These are phyloP conservation scores for Chloroceryle amazona DNA, from an alignment of 2,797 vertebrate genomes.

Conservation along the genomic window DNA sequence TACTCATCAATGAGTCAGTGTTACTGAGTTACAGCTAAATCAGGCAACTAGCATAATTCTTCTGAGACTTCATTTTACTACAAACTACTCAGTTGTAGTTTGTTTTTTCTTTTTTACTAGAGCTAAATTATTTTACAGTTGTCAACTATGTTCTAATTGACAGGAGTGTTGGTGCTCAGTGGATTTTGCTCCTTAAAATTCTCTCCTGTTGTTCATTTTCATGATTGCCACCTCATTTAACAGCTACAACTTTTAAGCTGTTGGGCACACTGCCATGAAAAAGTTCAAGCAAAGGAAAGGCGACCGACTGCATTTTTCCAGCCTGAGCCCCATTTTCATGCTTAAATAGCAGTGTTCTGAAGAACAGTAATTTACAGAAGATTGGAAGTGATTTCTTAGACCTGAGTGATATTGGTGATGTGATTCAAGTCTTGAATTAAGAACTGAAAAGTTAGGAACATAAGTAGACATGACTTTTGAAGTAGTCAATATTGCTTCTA, in stretches of 20 bases:
- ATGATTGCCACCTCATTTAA: slow-evolving; percentile 10
- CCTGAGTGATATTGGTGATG: background rate
- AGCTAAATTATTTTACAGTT: background rate
- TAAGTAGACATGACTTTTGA: background rate
- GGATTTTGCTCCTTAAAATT: background rate
- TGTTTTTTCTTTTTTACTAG: background rate
- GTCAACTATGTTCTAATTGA: background rate
- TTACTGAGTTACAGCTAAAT: background rate
- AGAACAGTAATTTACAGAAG: background rate
- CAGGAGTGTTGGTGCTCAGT: background rate
- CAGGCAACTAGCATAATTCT: background rate
- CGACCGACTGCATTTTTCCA: background rate
- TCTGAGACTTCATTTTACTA: background rate
- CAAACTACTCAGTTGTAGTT: background rate
- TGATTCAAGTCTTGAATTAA: background rate
- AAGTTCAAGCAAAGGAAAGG: background rate
- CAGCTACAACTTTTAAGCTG: background rate
- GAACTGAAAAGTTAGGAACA: background rate
- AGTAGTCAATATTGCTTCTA: background rate
- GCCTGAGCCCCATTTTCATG: background rate
- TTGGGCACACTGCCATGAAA: background rate
- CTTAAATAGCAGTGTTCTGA: background rate
- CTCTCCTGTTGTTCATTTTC: background rate
- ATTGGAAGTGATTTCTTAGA: background rate
- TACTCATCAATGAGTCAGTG: background rate